These are phyloP conservation scores for Amblyopsis hoosieri DNA, from an alignment of 2,797 vertebrate genomes.

Conservation along the genomic window DNA sequence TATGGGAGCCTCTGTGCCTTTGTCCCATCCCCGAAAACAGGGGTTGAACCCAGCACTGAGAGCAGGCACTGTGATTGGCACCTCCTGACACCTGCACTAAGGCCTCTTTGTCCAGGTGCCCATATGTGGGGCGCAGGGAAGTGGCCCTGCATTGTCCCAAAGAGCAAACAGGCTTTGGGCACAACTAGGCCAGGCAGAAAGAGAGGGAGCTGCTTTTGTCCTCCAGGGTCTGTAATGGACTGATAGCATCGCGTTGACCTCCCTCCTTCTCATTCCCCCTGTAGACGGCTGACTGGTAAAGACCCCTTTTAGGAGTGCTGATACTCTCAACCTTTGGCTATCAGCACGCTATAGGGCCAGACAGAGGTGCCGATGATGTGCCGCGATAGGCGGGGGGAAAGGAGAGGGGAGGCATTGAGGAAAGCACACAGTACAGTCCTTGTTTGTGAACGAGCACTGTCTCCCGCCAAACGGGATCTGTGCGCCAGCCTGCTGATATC, in stretches of 20 bases:
- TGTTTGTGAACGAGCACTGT: constrained; percentile 28
- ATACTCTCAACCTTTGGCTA: constrained; percentile 65
- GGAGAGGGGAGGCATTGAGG: no score
- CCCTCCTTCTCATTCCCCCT: constrained; percentile 54
- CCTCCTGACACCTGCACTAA: constrained; percentile 72
- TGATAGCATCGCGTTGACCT: constrained; percentile 74
- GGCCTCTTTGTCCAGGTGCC: constrained; percentile 57
- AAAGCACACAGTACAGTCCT: constrained; percentile 14
- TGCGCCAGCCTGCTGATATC: no score
- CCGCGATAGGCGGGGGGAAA: constrained; percentile 42
- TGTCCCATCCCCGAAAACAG: constrained; percentile 41
- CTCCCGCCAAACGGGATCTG: not conserved
- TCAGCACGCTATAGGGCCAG: constrained; percentile 35
- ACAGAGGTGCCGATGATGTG: constrained; percentile 48
- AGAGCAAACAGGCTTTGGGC: constrained; percentile 8
- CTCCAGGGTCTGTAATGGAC: constrained; percentile 71
- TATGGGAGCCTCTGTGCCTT: constrained; percentile 33
- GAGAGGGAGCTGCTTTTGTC: constrained; percentile 68
- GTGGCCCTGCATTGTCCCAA: constrained; percentile 46
- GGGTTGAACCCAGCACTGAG: constrained; percentile 47
- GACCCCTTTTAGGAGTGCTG: constrained; percentile 56
- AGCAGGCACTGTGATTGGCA: constrained; percentile 54
- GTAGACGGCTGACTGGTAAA: constrained; percentile 57
- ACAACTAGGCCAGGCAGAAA: constrained; percentile 74
- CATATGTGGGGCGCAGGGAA: constrained; percentile 49